A percentile compares a stretch with the other conserved stretches of the same genome.
phyloP scores from a whole-genome alignment of 2,888 invertebrate genomes.

The Steinernema scapterisci region DNA sequence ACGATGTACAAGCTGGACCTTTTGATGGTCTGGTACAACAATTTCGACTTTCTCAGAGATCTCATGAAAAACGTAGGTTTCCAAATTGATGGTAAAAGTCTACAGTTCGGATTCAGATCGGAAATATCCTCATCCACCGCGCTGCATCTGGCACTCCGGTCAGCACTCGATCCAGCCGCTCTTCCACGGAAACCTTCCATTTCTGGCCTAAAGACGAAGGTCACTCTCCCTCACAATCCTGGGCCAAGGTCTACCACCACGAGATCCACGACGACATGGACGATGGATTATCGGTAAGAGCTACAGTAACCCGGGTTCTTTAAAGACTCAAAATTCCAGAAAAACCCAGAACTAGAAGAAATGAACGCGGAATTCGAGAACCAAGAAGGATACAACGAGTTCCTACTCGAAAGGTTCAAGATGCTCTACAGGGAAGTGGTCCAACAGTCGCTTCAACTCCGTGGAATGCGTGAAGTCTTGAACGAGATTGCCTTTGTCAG shows the following conservation, averaged over 20 bases:
- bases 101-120: background rate
- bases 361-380: background rate
- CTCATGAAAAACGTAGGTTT: conserved; percentile 16
- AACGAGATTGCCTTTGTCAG: conserved; percentile 37
- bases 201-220: conserved; percentile 9
- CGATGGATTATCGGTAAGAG: background rate
- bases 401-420: background rate
- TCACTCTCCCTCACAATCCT: conserved; percentile 15
- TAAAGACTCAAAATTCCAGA: background rate
- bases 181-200: conserved; percentile 1
- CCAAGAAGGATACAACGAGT: conserved; percentile 27
- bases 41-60: conserved; percentile 77
- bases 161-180: background rate
- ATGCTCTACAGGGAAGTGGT: conserved; percentile 76
- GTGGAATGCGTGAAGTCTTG: conserved; percentile 71
- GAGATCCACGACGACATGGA: background rate
- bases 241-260: background rate
- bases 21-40: conserved; percentile 89
- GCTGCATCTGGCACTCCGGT: background rate
- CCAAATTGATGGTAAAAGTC: background rate
- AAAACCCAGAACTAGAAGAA: conserved; percentile 14
- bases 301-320: background rate
- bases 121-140: background rate
- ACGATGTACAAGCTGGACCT: conserved; percentile 39
- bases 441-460: conserved; percentile 83